Percentiles rank a stretch among this genome's conserved stretches.
Evolutionary conservation across 2,113 vertebrate species (phyloP).

Genomic region (Osmerus mordax): DNA sequence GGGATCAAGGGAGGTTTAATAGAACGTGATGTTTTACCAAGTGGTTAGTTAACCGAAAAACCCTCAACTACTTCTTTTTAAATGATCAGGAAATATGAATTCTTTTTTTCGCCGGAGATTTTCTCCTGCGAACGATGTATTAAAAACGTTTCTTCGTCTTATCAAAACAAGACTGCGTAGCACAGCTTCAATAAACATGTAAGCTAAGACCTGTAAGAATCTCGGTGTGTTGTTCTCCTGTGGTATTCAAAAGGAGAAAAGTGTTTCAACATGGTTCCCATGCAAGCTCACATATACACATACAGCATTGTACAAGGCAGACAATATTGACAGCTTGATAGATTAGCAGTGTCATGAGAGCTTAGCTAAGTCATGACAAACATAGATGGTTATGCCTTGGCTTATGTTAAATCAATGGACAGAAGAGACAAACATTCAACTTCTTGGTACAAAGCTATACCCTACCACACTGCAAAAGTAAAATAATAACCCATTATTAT

Average conservation of each 20-base stretch:
- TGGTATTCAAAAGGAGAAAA: background rate
- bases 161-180: background rate
- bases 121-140: background rate
- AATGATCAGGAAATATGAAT: conserved; percentile 19
- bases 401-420: background rate
- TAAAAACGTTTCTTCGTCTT: background rate
- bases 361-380: background rate
- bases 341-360: background rate
- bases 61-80: conserved; percentile 29
- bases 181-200: background rate
- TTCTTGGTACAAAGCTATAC: background rate
- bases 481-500: background rate
- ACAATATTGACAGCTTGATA: background rate
- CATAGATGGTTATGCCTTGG: background rate
- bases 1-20: conserved; percentile 63
- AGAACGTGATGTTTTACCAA: conserved; percentile 52
- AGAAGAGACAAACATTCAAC: background rate
- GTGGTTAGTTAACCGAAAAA: conserved; percentile 42
- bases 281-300: background rate
- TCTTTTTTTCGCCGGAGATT: conserved; percentile 24
- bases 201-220: background rate
- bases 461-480: background rate
- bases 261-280: background rate
- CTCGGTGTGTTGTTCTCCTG: background rate
- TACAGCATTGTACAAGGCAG: background rate